These are phyloP conservation scores for Tholera decimalis DNA, from an alignment of 2,888 invertebrate species.

Conservation along the genomic window DNA sequence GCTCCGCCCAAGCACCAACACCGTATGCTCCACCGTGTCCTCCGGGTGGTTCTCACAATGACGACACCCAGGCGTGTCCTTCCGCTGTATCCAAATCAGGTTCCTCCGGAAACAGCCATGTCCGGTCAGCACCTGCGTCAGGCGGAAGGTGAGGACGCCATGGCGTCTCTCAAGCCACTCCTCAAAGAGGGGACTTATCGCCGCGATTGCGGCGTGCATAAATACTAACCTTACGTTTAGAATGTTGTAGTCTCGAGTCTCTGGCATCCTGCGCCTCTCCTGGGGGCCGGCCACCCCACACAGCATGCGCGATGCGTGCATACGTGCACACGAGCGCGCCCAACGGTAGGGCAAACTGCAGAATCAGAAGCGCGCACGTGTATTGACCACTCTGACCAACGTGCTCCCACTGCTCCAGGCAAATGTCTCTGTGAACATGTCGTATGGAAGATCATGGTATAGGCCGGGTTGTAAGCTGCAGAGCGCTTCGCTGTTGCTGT, in stretches of 20 bases:
- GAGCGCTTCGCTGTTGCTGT: too few relatives aligned
- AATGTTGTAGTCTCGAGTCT: conserved; percentile 96
- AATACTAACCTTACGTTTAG: conserved; percentile 95
- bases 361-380: conserved; percentile 94
- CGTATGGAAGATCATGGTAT: neutral
- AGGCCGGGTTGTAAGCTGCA: neutral
- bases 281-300: conserved; percentile 96
- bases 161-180: too few relatives aligned
- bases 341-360: conserved; percentile 97
- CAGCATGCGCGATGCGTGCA: conserved; percentile 95
- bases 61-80: too few relatives aligned
- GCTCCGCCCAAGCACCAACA: too few relatives aligned
- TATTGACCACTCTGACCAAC: conserved; percentile 93
- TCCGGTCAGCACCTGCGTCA: too few relatives aligned
- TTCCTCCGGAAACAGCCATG: too few relatives aligned
- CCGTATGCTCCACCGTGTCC: too few relatives aligned
- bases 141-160: too few relatives aligned
- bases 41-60: too few relatives aligned
- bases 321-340: conserved; percentile 96
- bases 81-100: too few relatives aligned
- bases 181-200: too few relatives aligned
- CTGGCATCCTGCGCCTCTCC: conserved; percentile 96
- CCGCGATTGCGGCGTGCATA: too few relatives aligned
- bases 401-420: conserved; percentile 94
- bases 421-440: conserved; percentile 92